Conservation (phyloP, 64 coral and sea anemone genomes). For the Dendronephthya gigantea region DNA sequence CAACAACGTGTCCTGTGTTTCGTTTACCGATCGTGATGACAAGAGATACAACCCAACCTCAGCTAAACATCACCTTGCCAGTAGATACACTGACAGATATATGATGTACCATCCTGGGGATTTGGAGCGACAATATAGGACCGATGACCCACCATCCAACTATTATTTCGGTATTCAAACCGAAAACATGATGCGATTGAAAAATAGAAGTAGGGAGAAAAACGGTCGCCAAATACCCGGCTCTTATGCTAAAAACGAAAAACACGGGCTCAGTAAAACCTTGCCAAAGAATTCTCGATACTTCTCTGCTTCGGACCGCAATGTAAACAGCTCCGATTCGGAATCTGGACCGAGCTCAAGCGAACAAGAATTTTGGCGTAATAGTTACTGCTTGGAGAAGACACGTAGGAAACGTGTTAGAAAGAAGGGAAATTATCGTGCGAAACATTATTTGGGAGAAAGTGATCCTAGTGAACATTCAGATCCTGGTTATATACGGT, state of each 20-base stretch:
- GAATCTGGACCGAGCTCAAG: slow-evolving; percentile 22
- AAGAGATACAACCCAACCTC: background rate
- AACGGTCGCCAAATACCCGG: slow-evolving; percentile 9
- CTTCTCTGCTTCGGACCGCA: background rate
- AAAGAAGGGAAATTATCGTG: background rate
- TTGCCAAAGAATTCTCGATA: background rate
- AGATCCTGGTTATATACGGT: background rate
- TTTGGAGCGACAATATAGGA: background rate
- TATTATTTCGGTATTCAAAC: slow-evolving; percentile 1
- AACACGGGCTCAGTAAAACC: background rate
- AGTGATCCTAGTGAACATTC: slow-evolving; percentile 14
- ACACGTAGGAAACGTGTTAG: background rate
- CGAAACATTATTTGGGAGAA: slow-evolving; percentile 7
- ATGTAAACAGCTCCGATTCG: slow-evolving; percentile 13
- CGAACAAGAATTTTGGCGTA: background rate
- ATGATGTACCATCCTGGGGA: slow-evolving; percentile 4
- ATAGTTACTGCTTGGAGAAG: background rate
- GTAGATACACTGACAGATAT: background rate
- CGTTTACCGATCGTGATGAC: slow-evolving; percentile 7
- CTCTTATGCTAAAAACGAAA: background rate
- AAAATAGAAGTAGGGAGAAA: background rate
- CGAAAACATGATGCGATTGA: slow-evolving; percentile 11
- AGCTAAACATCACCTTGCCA: background rate
- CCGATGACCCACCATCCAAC: background rate
- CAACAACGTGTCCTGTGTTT: slow-evolving; percentile 16